Percentiles rank a stretch among this genome's conserved stretches.
phyloP scores from a whole-genome alignment of 2,113 vertebrate species.

The Cyphomyrus plagiostoma region DNA sequence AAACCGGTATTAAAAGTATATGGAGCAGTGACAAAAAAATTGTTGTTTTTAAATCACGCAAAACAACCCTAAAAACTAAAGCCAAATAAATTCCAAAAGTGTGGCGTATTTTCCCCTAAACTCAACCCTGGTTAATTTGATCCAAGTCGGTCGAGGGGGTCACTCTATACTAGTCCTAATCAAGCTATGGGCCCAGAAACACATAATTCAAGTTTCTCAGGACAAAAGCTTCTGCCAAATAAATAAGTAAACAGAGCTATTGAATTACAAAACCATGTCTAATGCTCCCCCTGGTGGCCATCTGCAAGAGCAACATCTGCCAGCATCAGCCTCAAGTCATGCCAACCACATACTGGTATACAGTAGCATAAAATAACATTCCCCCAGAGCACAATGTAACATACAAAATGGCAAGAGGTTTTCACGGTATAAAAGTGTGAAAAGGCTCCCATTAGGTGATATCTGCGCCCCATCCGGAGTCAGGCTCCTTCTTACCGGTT shows the following conservation, averaged over 20 bases:
- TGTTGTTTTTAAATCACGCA: not conserved
- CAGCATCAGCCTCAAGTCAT: not conserved
- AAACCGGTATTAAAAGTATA: not conserved
- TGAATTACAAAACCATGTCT: not conserved
- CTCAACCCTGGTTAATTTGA: not conserved
- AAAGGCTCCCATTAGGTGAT: not conserved
- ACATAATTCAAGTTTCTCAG: not conserved
- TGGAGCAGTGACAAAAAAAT: not conserved
- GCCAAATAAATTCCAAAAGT: not conserved
- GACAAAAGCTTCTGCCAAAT: not conserved
- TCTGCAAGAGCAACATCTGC: not conserved
- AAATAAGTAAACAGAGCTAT: not conserved
- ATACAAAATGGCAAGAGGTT: not conserved
- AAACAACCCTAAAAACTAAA: not conserved
- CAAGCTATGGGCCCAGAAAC: not conserved
- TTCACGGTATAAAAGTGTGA: not conserved
- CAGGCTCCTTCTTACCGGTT: slow-evolving; percentile 62
- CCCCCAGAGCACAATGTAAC: not conserved
- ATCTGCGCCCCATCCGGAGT: not conserved
- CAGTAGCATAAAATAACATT: not conserved
- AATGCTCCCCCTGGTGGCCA: slow-evolving; percentile 12
- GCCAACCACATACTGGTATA: not conserved
- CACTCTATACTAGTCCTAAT: not conserved
- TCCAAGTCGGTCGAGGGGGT: not conserved
- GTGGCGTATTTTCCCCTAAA: not conserved